Evolutionary conservation across 2,797 vertebrate species (phyloP).

Genomic region (Micropoecilia bifurca): DNA sequence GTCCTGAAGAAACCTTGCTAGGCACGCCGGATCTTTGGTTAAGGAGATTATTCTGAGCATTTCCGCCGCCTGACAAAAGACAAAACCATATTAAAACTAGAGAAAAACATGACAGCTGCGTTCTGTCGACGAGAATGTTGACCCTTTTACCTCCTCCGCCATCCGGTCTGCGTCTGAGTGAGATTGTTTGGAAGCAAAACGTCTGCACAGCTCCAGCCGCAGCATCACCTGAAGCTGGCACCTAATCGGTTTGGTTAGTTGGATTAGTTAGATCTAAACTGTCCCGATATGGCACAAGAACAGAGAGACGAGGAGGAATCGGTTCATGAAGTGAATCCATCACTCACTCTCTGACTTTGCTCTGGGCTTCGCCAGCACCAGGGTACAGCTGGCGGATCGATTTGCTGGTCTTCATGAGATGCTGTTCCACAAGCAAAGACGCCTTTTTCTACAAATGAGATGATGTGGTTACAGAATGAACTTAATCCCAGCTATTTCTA

Average conservation of each 20-base stretch:
- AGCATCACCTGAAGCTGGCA: slow-evolving; percentile 91
- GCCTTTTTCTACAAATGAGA: slow-evolving; percentile 74
- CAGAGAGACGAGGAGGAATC: background rate
- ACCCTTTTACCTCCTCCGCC: slow-evolving; percentile 87
- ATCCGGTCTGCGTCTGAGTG: slow-evolving; percentile 80
- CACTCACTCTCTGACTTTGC: slow-evolving; percentile 92
- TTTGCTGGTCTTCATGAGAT: slow-evolving; percentile 88
- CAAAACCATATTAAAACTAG: background rate
- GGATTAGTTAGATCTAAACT: slow-evolving; percentile 11
- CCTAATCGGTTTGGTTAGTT: slow-evolving; percentile 67
- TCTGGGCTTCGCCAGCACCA: slow-evolving; percentile 72
- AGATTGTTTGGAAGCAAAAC: slow-evolving; percentile 70
- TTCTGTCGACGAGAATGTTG: background rate
- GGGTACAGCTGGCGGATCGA: slow-evolving; percentile 85
- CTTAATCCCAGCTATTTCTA: background rate
- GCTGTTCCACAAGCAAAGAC: slow-evolving; percentile 76
- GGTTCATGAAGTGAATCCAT: background rate
- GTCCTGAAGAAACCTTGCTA: slow-evolving; percentile 89
- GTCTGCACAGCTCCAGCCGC: slow-evolving; percentile 88
- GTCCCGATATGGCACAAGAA: background rate
- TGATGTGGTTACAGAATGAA: background rate
- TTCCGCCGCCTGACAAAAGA: slow-evolving; percentile 85
- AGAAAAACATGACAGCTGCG: background rate
- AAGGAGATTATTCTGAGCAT: slow-evolving; percentile 90
- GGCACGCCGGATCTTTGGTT: slow-evolving; percentile 88